Conservation (phyloP, 2,888 invertebrate genomes). For the Drosophila histrio region DNA sequence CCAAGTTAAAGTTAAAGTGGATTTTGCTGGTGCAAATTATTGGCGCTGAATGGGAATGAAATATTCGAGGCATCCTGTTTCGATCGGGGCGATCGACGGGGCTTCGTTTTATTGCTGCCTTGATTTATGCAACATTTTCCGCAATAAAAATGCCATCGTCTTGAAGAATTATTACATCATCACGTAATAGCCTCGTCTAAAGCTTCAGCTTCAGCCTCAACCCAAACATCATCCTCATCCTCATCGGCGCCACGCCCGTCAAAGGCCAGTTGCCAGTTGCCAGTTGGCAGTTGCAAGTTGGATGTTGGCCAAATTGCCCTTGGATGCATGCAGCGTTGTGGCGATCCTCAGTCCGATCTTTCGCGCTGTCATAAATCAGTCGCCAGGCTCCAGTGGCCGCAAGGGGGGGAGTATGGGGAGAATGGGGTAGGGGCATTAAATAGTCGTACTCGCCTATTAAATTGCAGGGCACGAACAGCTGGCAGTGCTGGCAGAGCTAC, state of each 20-base stretch:
- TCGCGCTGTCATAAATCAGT: slow-evolving; percentile 75
- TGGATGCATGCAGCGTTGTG: slow-evolving; percentile 38
- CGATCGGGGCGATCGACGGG: slow-evolving; percentile 53
- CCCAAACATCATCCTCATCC: slow-evolving; percentile 22
- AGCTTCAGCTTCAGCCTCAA: neutral
- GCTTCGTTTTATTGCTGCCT: slow-evolving; percentile 73
- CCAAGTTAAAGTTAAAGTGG: slow-evolving; percentile 18
- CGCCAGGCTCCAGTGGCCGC: slow-evolving; percentile 60
- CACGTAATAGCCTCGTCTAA: slow-evolving; percentile 68
- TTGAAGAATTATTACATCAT: slow-evolving; percentile 78
- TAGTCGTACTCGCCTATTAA: slow-evolving; percentile 66
- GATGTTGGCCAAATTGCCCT: slow-evolving; percentile 63
- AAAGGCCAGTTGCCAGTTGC: slow-evolving; percentile 20
- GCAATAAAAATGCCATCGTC: slow-evolving; percentile 77
- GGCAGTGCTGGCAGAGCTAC: slow-evolving; percentile 35
- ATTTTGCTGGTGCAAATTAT: slow-evolving; percentile 66
- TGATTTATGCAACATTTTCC: slow-evolving; percentile 79
- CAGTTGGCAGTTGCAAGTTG: slow-evolving; percentile 22
- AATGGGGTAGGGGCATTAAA: slow-evolving; percentile 60
- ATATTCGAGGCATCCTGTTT: slow-evolving; percentile 65
- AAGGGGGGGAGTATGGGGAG: slow-evolving; percentile 3
- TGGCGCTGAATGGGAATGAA: slow-evolving; percentile 56
- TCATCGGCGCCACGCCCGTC: slow-evolving; percentile 73
- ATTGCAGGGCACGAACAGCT: slow-evolving; percentile 70
- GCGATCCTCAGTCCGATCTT: slow-evolving; percentile 50